Evolutionary conservation across 2,797 vertebrate genomes (phyloP), one percentile per base, ranked within the genome.

Genomic region (Platalea minor): DNA sequence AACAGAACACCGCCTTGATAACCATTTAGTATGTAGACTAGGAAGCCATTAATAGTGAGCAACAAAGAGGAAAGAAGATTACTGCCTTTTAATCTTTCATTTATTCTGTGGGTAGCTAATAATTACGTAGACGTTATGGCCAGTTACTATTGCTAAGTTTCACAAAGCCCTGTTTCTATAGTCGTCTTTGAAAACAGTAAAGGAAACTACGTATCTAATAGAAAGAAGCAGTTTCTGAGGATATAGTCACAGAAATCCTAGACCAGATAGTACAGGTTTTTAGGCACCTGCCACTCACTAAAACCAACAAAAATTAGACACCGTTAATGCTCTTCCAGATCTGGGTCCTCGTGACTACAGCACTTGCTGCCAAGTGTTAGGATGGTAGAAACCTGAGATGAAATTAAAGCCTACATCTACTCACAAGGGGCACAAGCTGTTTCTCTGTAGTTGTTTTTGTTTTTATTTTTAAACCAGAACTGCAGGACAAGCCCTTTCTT

Each of bases 21-120:
- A 91, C 94, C 82, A 94, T 96, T 97, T 92, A 93, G 64, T 84
- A 45, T 89, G 92, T 94, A 97, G 96, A 93, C 91, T 70, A 97
- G 88, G 88, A 59, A 91, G 74, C 89, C 94, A 95, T 95, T 96
- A 96, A 97, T 94, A 96, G 84, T 2, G 1, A 91, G 93, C 73
- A 96, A 89, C 95, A 97, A 96, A 95, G 87, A 95, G 82, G 80
- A 95, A 97, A 95, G 94, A 96, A 96, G 94, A 96, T 97, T 96
- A 97, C 87, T 92, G 82, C 85, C 84, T 97, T 94, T 91, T 93
- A 96, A 89, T 92, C 95, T 95, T 94, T 90, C 82, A 83, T 89
- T 92, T 97, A 85, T 97, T 95, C 91, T 93, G 69, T 87, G 70
- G 85, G 88, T 93, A 89, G 87, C 95, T 97, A 95, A 97, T 97